These are phyloP conservation scores for Stegana nigrithorax DNA, from an alignment of 2,888 invertebrate species.

Conservation along the genomic window DNA sequence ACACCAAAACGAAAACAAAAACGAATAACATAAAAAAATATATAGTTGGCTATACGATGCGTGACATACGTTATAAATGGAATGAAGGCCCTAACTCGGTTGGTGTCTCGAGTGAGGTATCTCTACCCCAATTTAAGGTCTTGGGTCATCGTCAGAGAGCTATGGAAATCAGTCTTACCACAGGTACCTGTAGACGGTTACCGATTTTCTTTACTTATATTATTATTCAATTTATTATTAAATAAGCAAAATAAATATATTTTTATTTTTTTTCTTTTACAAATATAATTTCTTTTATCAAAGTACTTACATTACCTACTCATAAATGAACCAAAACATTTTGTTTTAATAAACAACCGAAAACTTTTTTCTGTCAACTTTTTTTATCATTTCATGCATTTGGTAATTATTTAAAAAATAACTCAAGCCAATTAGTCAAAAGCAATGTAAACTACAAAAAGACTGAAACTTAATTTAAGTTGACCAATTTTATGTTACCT, in stretches of 20 bases:
- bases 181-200: conserved; percentile 81
- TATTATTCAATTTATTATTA: conserved; percentile 25
- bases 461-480: neutral
- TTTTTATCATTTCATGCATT: neutral
- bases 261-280: conserved; percentile 8
- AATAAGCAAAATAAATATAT: too few species aligned
- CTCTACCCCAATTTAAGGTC: conserved; percentile 97
- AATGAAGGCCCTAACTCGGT: conserved; percentile 95
- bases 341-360: neutral
- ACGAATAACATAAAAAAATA: conserved; percentile 31
- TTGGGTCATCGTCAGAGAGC: conserved; percentile 95
- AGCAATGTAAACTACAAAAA: neutral
- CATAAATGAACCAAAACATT: neutral
- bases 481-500: too few species aligned
- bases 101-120: conserved; percentile 95
- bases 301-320: conserved; percentile 18
- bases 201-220: conserved; percentile 65
- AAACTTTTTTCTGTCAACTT: neutral
- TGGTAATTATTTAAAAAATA: neutral
- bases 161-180: conserved; percentile 96
- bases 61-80: conserved; percentile 98
- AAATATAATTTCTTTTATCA: neutral
- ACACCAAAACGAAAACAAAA: conserved; percentile 29
- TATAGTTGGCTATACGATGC: conserved; percentile 96
- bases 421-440: neutral